These are phyloP conservation scores for Scatophagus argus DNA, from an alignment of 2,113 vertebrate species.

Conservation along the genomic window DNA sequence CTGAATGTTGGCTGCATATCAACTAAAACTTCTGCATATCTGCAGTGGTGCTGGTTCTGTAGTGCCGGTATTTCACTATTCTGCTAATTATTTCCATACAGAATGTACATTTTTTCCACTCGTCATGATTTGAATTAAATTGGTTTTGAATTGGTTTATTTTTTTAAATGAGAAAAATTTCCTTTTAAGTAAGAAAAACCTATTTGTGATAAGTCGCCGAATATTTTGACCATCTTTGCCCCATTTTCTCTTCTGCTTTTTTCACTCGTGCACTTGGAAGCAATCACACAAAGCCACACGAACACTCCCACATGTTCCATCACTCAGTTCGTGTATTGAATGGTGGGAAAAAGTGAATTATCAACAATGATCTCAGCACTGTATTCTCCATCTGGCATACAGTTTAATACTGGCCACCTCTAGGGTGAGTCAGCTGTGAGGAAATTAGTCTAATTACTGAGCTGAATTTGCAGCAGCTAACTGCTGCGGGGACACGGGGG, in stretches of 20 bases:
- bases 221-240: conserved; percentile 26
- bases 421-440: conserved; percentile 66
- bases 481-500: conserved; percentile 22
- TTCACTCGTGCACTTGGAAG: conserved; percentile 56
- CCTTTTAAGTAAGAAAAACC: conserved; percentile 35
- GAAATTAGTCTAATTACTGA: conserved; percentile 77
- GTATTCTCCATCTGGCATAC: conserved; percentile 72
- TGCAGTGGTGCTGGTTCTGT: conserved; percentile 17
- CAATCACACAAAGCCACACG: conserved; percentile 45
- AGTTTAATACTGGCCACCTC: conserved; percentile 66
- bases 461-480: conserved; percentile 50
- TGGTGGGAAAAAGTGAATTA: conserved; percentile 79
- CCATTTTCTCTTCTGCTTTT: conserved; percentile 28
- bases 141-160: neutral
- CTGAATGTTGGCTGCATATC: conserved; percentile 30
- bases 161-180: neutral
- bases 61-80: conserved; percentile 10
- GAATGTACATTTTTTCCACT: conserved; percentile 20
- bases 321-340: conserved; percentile 47
- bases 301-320: conserved; percentile 63
- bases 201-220: conserved; percentile 40
- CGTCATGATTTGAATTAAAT: conserved; percentile 7
- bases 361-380: conserved; percentile 79
- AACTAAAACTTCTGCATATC: neutral
- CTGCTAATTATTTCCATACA: conserved; percentile 33